Evolutionary conservation across 2,113 vertebrate species (phyloP).

Genomic region (Talpa occidentalis): DNA sequence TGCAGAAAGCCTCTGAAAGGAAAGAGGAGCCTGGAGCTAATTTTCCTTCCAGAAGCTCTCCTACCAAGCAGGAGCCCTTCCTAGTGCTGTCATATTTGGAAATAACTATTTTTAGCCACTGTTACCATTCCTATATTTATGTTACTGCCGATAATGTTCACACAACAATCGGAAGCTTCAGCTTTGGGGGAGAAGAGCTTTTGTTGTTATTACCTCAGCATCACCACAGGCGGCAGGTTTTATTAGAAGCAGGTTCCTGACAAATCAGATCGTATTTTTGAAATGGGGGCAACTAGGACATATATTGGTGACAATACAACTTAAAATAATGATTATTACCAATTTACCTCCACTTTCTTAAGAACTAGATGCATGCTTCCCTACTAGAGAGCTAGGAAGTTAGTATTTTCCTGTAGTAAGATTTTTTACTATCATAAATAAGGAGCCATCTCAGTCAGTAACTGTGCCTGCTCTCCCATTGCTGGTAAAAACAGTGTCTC

Average conservation of each 20-base stretch:
- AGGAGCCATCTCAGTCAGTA: neutral
- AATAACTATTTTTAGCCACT: slow-evolving; percentile 42
- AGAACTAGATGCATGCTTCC: neutral
- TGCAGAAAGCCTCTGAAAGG: neutral
- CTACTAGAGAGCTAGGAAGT: neutral
- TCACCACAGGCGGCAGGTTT: neutral
- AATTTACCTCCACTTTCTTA: slow-evolving; percentile 6
- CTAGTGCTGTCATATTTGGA: neutral
- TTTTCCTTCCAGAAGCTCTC: neutral
- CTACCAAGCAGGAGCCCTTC: neutral
- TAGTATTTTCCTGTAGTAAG: neutral
- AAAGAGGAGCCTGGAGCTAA: neutral
- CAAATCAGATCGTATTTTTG: slow-evolving; percentile 34
- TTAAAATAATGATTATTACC: slow-evolving; percentile 1
- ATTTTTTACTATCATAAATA: neutral
- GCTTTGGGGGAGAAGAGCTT: neutral
- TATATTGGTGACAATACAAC: neutral
- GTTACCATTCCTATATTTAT: neutral
- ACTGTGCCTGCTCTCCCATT: neutral
- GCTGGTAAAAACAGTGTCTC: neutral
- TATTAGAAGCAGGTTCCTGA: slow-evolving; percentile 53
- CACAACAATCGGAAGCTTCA: neutral
- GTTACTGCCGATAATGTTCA: slow-evolving; percentile 19
- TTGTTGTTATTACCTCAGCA: slow-evolving; percentile 41
- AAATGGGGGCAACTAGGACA: slow-evolving; percentile 6